A percentile compares a stretch with the other conserved stretches of the same genome.
These are phyloP conservation scores for Prionailurus bengalensis DNA, from an alignment of 2,113 vertebrate genomes.

Conservation along the genomic window DNA sequence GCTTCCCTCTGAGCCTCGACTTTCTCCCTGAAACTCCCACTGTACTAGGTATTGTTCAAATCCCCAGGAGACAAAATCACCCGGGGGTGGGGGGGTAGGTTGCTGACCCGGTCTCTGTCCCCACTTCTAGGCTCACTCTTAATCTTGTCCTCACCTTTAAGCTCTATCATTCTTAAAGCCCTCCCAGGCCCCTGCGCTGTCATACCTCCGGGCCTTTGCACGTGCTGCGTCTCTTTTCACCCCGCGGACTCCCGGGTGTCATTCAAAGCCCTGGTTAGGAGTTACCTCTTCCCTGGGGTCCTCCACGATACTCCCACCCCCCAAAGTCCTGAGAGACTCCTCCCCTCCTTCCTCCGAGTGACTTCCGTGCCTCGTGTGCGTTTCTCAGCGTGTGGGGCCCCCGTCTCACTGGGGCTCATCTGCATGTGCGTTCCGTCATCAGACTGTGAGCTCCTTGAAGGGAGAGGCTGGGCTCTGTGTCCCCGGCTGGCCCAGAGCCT, in stretches of 20 bases:
- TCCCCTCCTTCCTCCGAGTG: background rate
- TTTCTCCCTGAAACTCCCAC: background rate
- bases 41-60: fast-evolving
- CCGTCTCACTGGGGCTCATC: background rate
- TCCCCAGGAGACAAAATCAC: background rate
- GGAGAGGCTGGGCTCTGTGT: background rate
- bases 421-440: fast-evolving
- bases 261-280: background rate
- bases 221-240: background rate
- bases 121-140: background rate
- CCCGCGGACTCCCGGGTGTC: background rate
- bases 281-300: background rate
- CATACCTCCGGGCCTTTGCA: constrained; percentile 47
- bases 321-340: background rate
- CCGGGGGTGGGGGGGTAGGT: too few relatives aligned
- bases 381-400: fast-evolving
- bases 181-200: background rate
- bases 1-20: background rate
- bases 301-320: background rate
- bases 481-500: background rate
- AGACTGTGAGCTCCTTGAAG: background rate
- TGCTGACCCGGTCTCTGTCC: background rate
- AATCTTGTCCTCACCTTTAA: background rate
- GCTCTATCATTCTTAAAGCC: background rate
- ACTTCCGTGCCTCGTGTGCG: fast-evolving